Conservation (phyloP, 2,797 vertebrate genomes). For the Lacerta agilis region DNA sequence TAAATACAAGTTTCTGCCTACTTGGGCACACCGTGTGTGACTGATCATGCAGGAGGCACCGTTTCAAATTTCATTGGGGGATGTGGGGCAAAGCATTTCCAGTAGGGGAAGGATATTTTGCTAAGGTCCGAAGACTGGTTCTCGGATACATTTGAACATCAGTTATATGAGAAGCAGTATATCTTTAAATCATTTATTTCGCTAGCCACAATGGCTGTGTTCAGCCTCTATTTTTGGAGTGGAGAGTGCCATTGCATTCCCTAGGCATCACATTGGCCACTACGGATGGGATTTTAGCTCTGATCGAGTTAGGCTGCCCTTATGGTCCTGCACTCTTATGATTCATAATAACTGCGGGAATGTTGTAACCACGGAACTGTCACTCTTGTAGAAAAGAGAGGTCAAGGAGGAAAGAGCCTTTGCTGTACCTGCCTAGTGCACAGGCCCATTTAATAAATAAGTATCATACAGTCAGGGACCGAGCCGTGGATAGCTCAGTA, state of each 20-base stretch:
- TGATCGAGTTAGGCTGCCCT: no score
- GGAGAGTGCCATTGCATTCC: no score
- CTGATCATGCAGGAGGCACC: neutral
- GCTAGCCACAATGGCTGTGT: no score
- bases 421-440: neutral
- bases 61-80: neutral
- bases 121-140: no score
- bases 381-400: neutral
- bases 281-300: no score
- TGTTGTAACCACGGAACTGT: neutral
- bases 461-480: neutral
- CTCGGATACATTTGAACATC: neutral
- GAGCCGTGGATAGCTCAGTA: no score
- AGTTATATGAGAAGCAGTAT: neutral
- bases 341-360: neutral
- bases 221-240: no score
- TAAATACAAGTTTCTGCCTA: neutral
- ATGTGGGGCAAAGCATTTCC: neutral
- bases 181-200: neutral
- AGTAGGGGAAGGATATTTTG: neutral
- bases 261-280: no score
- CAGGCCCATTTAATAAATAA: neutral
- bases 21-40: no score
- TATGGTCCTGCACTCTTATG: neutral
- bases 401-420: neutral